Conservation (phyloP, 2,888 invertebrate species). For the Oxycera nigricornis region DNA sequence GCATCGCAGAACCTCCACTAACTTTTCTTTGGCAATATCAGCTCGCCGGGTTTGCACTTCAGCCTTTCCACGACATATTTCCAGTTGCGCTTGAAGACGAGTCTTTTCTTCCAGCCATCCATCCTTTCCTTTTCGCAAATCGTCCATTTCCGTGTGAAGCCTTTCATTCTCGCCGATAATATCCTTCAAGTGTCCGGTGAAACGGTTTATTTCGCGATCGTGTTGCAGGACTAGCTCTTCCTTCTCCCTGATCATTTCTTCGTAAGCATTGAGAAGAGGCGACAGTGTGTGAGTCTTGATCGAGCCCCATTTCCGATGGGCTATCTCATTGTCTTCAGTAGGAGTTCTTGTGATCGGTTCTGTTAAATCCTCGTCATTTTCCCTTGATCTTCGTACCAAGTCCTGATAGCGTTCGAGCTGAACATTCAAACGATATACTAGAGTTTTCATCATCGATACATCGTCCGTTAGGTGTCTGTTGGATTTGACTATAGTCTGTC, state of each 20-base stretch:
- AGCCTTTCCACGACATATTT: constrained; percentile 59
- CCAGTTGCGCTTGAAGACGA: constrained; percentile 57
- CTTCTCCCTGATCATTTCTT: constrained; percentile 79
- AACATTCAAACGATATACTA: constrained; percentile 78
- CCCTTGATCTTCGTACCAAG: constrained; percentile 32
- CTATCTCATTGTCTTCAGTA: constrained; percentile 1
- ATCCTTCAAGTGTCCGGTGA: constrained; percentile 75
- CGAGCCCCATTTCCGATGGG: constrained; percentile 48
- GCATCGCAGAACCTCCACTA: constrained; percentile 75
- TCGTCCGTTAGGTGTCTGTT: constrained; percentile 71
- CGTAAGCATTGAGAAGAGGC: constrained; percentile 79
- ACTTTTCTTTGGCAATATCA: constrained; percentile 73
- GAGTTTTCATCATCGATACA: constrained; percentile 76
- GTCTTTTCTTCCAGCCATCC: constrained; percentile 61
- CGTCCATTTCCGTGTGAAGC: constrained; percentile 65
- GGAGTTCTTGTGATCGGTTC: constrained; percentile 22
- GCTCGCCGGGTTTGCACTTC: constrained; percentile 67
- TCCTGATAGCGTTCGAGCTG: constrained; percentile 82
- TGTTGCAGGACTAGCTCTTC: constrained; percentile 75
- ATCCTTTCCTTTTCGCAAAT: constrained; percentile 62
- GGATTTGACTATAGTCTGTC: constrained; percentile 56
- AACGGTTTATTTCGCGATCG: constrained; percentile 72
- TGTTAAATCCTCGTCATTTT: constrained; percentile 42
- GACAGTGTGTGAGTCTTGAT: constrained; percentile 61
- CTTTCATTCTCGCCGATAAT: constrained; percentile 74